Evolutionary conservation across 2,888 invertebrate species (phyloP).

Genomic region (Mimas tiliae): DNA sequence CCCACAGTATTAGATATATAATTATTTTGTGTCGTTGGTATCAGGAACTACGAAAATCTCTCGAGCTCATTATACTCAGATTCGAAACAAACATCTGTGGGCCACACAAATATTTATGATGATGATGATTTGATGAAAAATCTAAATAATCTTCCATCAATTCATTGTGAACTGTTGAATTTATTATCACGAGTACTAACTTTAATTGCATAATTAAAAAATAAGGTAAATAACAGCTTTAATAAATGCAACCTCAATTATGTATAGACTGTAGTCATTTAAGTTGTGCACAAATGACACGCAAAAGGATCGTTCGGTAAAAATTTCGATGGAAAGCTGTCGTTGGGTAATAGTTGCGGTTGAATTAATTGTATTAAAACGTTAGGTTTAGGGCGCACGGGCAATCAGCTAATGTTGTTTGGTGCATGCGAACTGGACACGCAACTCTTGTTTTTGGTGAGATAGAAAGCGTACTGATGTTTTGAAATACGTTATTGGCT

Average conservation of each 20-base stretch:
- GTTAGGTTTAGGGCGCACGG: conserved; percentile 72
- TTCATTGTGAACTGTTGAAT: too few species aligned
- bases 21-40: too few species aligned
- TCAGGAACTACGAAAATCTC: too few species aligned
- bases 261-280: not conserved
- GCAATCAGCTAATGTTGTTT: conserved; percentile 80
- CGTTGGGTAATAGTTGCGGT: conserved; percentile 73
- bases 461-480: conserved; percentile 43
- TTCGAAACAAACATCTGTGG: too few species aligned
- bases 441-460: conserved; percentile 74
- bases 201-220: too few species aligned
- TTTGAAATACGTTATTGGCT: not conserved
- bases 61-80: too few species aligned
- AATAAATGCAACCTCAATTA: conserved; percentile 21
- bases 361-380: conserved; percentile 84
- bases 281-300: conserved; percentile 57
- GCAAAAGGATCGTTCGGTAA: conserved; percentile 78
- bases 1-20: too few species aligned
- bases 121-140: too few species aligned
- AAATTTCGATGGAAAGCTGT: conserved; percentile 75
- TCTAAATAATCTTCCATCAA: too few species aligned
- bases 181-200: too few species aligned
- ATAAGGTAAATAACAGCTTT: not conserved
- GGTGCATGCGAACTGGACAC: conserved; percentile 76
- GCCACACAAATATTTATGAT: too few species aligned